Base-by-base conservation (phyloP, 2,113 vertebrate genomes). In the Dendrocopos noguchii region DNA sequence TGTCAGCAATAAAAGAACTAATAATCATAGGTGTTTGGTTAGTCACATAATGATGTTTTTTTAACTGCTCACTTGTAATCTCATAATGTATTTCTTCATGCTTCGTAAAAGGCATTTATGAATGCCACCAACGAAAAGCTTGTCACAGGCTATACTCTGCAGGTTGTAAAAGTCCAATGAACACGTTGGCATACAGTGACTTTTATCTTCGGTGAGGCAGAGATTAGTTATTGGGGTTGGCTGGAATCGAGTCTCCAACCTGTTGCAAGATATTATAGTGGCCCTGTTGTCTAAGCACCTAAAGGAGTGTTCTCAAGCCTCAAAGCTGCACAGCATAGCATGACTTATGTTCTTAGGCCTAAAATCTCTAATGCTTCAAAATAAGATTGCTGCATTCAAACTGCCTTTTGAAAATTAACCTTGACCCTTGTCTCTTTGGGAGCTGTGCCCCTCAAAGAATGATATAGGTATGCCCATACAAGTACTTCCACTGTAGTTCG, bases 381-480 rank as follows among this genome's bases (percentile, higher is more conserved):
- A 67, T 60, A 78, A 75, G 18, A 2, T 63, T 70, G 7, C 12
- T 71, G 8, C 25, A 70, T 80, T 85, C n/a, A 66, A 59, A 73
- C 9, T 55, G 10, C 13, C 20, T 65, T 50, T 90, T 47, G 21
- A 75, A 46, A 77, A 50, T 2, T 4, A 28, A 50, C 10, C 15
- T 80, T 61, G 7, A 2, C 55, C 33, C 11, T 63, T 18, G 16
- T 50, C 2, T 50, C 9, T 65, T 72, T 55, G 25, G 34, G 29
- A 50, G 18, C n/a, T 77, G 8, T 61, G 9, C 13, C 29, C 1
- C n/a, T 88, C 12, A 80, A 80, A 47, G 39, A 47, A 24, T 6
- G 1, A 24, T 7, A 16, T 29, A 4, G 7, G 1, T 68, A 14
- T 2, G 1, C 8, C 8, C 21, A 7, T 55, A 7, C 0, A 0